Evolutionary conservation across 2,888 invertebrate species (phyloP).

Genomic region (Deilephila porcellus): DNA sequence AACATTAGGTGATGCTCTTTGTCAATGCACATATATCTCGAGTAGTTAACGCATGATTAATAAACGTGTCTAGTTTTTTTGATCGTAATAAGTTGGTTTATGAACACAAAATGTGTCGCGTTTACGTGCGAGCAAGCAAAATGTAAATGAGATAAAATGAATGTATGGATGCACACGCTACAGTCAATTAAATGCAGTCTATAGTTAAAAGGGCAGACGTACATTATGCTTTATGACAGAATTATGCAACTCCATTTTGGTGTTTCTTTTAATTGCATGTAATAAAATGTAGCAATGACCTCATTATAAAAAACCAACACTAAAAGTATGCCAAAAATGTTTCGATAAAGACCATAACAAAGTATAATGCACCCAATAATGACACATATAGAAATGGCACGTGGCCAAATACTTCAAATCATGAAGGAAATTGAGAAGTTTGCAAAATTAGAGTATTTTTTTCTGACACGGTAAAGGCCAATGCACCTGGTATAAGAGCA

Average conservation of each 20-base stretch:
- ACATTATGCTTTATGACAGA: background rate
- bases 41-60: background rate
- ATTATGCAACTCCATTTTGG: background rate
- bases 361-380: conserved; percentile 21
- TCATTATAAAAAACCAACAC: conserved; percentile 1
- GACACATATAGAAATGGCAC: conserved; percentile 10
- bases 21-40: background rate
- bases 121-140: conserved; percentile 40
- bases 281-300: conserved; percentile 8
- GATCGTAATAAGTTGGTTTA: background rate
- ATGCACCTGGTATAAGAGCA: no score
- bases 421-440: background rate
- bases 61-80: conserved; percentile 12
- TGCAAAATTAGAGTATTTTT: background rate
- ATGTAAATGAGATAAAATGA: background rate
- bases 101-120: background rate
- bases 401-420: conserved; percentile 4
- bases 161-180: conserved; percentile 5
- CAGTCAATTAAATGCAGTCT: conserved; percentile 1
- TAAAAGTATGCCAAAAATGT: conserved; percentile 5
- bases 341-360: background rate
- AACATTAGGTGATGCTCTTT: conserved; percentile 70
- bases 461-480: background rate
- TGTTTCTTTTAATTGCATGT: background rate
- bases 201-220: background rate